These are phyloP conservation scores for Metopolophium dirhodum DNA, from an alignment of 1,140 invertebrate genomes.

Conservation along the genomic window DNA sequence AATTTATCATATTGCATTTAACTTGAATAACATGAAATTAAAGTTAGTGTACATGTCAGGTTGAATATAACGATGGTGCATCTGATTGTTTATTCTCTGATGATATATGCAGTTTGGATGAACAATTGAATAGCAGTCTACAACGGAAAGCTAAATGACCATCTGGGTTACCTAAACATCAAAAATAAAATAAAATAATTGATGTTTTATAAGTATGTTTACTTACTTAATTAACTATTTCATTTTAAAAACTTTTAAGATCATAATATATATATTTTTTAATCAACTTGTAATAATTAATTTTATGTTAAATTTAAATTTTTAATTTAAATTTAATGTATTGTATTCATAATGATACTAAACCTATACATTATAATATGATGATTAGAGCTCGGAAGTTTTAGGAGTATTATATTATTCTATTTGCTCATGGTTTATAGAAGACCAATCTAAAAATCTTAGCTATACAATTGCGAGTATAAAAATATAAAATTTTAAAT, in stretches of 20 bases:
- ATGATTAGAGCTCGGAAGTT: too few species aligned
- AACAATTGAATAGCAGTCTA: not conserved
- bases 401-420: too few species aligned
- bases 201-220: not conserved
- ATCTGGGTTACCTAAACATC: not conserved
- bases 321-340: too few species aligned
- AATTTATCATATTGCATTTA: not conserved
- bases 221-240: not conserved
- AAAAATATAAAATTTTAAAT: too few species aligned
- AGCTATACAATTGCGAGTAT: too few species aligned
- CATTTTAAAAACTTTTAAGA: not conserved
- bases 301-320: too few species aligned
- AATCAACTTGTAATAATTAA: too few species aligned
- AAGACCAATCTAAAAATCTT: too few species aligned
- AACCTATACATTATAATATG: too few species aligned
- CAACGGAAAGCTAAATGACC: not conserved
- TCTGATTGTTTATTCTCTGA: not conserved
- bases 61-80: not conserved
- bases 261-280: too few species aligned
- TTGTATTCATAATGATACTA: too few species aligned
- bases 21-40: not conserved
- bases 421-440: too few species aligned
- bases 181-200: not conserved
- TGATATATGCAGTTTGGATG: conserved; percentile 13
- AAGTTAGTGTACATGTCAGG: not conserved